Base-by-base conservation (phyloP, 2,888 invertebrate species). In the Leptinotarsa tumamoca region DNA sequence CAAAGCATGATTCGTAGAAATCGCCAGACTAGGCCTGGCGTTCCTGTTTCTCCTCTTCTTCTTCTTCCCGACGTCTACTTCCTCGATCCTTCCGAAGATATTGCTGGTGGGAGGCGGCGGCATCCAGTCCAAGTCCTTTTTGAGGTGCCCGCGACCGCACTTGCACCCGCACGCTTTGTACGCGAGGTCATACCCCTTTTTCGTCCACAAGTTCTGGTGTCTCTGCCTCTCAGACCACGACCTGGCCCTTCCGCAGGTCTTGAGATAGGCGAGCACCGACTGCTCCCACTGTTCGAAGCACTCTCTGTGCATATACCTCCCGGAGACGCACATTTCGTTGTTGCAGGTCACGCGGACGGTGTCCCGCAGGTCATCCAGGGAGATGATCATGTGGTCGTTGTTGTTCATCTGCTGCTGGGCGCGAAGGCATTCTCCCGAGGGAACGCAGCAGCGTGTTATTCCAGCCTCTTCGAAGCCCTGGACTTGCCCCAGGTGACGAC, bases 261-360 rank as follows among this genome's bases (percentile, higher is more conserved):
- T 96, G 78, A 98, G 91, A 86, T 96, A 96, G 71, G 95, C 94
- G 82, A 98, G 91, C 75, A 98, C 95, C 54, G 94, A 92, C 88
- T 94, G 94, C 89, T 98, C 98, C 97, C 97, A 98, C 83, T 94
- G 92, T 82, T 97, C 96, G 90, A 98, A 98, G 89, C 98, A 98
- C 88, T 95, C 96, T 82, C 95, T 93, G 91, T 98, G 98, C 98
- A 98, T 98, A 88, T 94, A 97, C 78, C 95, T 94, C 79, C 98
- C 97, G 85, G 92, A 92, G 79, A 92, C 91, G 90, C 98, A 98
- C 86, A 93, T 92, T 87, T 97, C 97, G 90, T 98, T 98, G 91
- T 97, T 98, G 92, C 98, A 98, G 81, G 94, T 92, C 76, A 98
- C 96, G 87, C 95, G 95, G 82, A 97, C 93, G 67, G 95, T 94